Percentiles rank a stretch among this genome's conserved stretches.
These are phyloP conservation scores for Limnodromus scolopaceus DNA, from an alignment of 2,797 vertebrate species.

Conservation along the genomic window DNA sequence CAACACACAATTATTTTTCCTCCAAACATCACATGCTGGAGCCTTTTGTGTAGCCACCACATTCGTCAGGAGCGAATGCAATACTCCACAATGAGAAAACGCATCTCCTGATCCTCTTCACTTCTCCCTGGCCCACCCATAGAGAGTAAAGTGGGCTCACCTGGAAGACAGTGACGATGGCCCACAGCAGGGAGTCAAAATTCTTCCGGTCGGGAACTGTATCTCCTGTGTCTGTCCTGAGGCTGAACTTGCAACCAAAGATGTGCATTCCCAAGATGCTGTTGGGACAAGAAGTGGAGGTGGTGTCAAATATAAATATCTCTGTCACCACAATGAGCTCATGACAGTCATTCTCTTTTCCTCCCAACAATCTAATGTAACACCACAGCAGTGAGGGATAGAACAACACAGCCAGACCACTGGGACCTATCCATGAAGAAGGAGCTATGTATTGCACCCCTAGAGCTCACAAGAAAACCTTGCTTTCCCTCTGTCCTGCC, in stretches of 20 bases:
- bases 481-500: neutral
- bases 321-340: neutral
- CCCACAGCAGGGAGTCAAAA: constrained; percentile 97
- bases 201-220: constrained; percentile 97
- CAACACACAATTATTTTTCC: neutral
- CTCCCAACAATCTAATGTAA: neutral
- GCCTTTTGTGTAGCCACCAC: neutral
- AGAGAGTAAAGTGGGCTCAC: constrained; percentile 66
- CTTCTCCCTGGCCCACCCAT: neutral
- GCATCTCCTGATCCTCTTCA: neutral
- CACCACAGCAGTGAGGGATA: neutral
- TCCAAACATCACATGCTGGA: neutral
- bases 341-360: neutral
- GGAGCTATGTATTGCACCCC: neutral
- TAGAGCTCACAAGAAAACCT: neutral
- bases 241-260: constrained; percentile 97
- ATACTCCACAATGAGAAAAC: neutral
- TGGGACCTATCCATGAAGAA: neutral
- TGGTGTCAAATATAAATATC: neutral
- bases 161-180: constrained; percentile 97
- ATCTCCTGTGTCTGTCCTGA: constrained; percentile 93
- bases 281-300: neutral
- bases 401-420: neutral
- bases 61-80: neutral
- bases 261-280: constrained; percentile 99